Percentiles rank a stretch among this genome's conserved stretches.
phyloP scores from a whole-genome alignment of 37 sponge, comb jelly and placozoan genomes.

The Halichondria panicea region DNA sequence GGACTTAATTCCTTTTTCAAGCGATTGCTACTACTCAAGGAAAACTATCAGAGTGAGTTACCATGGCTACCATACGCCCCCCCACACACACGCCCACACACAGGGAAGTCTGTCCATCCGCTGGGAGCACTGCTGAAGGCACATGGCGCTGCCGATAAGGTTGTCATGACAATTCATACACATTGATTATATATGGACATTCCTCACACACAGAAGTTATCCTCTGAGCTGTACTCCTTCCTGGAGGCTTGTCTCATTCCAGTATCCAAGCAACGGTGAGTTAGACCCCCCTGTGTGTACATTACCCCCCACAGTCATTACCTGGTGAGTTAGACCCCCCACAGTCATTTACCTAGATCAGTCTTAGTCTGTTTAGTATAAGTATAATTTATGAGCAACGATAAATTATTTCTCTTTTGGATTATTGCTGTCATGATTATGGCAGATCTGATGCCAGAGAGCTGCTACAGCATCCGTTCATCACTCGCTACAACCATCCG shows the following conservation, averaged over 20 bases:
- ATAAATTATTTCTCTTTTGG: no score
- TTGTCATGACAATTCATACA: not conserved
- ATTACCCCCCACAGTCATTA: no score
- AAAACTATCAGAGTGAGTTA: slow-evolving; percentile 58
- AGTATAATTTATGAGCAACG: no score
- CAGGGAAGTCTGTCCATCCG: slow-evolving; percentile 46
- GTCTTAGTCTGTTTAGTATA: no score
- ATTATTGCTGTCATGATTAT: no score
- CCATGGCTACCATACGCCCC: not conserved
- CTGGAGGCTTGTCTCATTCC: slow-evolving; percentile 50
- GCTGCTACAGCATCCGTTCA: slow-evolving; percentile 32
- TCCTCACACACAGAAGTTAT: no score
- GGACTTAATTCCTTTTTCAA: slow-evolving; percentile 49
- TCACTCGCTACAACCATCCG: not conserved
- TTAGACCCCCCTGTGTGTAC: not conserved
- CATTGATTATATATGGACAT: no score
- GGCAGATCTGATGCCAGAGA: slow-evolving; percentile 13
- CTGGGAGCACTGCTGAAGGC: slow-evolving; percentile 54
- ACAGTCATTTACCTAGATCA: no score
- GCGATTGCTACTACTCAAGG: slow-evolving; percentile 42
- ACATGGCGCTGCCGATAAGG: slow-evolving; percentile 50
- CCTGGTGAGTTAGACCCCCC: no score
- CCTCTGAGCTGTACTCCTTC: slow-evolving; percentile 48
- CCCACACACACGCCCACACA: not conserved
- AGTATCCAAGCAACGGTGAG: slow-evolving; percentile 38